A percentile compares a stretch with the other conserved stretches of the same genome.
Evolutionary conservation across 2,797 vertebrate species (phyloP).

Genomic region (Gephyroberyx darwinii): DNA sequence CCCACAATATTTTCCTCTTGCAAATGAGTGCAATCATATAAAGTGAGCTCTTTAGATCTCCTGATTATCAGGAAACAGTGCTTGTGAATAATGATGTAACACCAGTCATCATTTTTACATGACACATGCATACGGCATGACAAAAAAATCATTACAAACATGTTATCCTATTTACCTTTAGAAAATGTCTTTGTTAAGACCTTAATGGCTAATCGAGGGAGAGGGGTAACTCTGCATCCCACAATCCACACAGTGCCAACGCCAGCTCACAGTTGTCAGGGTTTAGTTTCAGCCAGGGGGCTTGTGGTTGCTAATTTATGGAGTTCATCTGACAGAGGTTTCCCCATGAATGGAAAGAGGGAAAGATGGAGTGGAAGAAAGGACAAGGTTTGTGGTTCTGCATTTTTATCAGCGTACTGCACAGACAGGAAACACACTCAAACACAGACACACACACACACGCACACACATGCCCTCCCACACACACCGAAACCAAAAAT

Average conservation of each 20-base stretch:
- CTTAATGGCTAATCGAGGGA: background rate
- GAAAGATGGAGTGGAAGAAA: conserved; percentile 49
- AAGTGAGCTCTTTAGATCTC: too few species aligned
- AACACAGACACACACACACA: background rate
- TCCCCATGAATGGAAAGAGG: conserved; percentile 59
- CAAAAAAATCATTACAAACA: background rate
- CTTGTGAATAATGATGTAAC: background rate
- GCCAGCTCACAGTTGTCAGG: conserved; percentile 51
- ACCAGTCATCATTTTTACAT: background rate
- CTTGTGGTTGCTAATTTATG: conserved; percentile 77
- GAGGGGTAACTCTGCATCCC: background rate
- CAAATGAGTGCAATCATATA: too few species aligned
- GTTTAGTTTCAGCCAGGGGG: conserved; percentile 51
- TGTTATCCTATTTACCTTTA: background rate
- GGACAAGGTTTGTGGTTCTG: conserved; percentile 69
- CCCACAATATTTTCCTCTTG: too few species aligned
- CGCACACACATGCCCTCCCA: conserved; percentile 13
- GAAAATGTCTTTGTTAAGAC: conserved; percentile 2
- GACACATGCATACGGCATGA: background rate
- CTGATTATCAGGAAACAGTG: background rate
- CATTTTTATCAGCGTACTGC: conserved; percentile 76
- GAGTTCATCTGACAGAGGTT: conserved; percentile 48
- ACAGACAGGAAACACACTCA: conserved; percentile 76
- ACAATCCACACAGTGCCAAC: conserved; percentile 10
- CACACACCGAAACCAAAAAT: background rate